phyloP scores from a whole-genome alignment of 2,113 vertebrate species.

The Aramus guarauna region DNA sequence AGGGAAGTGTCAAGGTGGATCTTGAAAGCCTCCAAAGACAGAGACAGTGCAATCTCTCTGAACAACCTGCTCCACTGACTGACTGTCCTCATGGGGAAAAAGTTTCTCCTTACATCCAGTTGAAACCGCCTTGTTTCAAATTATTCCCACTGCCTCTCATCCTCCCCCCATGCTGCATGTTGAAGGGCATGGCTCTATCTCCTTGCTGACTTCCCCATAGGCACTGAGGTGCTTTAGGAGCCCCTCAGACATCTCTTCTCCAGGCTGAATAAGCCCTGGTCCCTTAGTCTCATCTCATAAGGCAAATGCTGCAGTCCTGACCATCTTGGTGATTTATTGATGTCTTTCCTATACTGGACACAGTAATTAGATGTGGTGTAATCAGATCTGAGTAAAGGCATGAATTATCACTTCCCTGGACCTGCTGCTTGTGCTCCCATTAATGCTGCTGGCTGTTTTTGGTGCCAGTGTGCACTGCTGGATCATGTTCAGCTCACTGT shows the following conservation, averaged over 20 bases:
- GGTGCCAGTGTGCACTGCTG: neutral
- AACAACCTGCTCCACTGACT: neutral
- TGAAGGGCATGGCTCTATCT: neutral
- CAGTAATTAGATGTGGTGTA: neutral
- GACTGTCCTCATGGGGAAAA: rapidly evolving
- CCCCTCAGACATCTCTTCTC: neutral
- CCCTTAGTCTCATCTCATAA: neutral
- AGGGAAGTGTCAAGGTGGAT: neutral
- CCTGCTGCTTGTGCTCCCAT: neutral
- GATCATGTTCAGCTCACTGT: neutral
- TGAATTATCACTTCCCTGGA: neutral
- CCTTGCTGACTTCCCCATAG: neutral
- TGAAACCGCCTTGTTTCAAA: neutral
- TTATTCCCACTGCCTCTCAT: neutral
- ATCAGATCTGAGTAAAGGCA: neutral
- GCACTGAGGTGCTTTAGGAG: neutral
- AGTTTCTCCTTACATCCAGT: neutral
- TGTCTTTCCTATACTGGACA: neutral
- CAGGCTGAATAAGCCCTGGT: neutral
- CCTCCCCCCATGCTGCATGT: rapidly evolving
- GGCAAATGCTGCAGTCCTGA: neutral
- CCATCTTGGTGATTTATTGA: rapidly evolving
- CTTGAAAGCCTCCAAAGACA: neutral
- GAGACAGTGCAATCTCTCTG: neutral
- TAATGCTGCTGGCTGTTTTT: neutral